phyloP scores from a whole-genome alignment of 2,113 vertebrate genomes.

The human region DNA sequence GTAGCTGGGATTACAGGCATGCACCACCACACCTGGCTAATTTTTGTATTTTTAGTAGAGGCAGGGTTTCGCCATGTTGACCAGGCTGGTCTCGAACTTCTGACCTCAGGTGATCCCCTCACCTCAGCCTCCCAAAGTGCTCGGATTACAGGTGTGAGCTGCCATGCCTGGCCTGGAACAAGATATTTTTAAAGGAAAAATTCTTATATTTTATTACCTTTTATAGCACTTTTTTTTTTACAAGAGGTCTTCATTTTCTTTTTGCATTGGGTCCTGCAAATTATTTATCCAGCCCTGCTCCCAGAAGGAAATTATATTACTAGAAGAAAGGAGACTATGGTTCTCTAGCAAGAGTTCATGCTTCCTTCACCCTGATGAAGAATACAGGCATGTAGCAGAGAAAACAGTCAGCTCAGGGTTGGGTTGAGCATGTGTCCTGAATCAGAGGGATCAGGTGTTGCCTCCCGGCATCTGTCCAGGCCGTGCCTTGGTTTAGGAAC shows the following conservation, averaged over 20 bases:
- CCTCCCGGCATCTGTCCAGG: accelerated
- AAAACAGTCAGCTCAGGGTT: background rate
- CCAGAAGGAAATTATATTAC: background rate
- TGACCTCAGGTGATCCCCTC: too few species aligned
- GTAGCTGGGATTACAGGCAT: too few species aligned
- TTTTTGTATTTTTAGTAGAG: too few species aligned
- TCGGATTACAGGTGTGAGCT: too few species aligned
- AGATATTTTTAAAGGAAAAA: background rate
- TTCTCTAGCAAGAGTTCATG: background rate
- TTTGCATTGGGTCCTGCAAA: background rate
- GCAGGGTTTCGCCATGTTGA: too few species aligned
- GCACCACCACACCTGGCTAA: too few species aligned
- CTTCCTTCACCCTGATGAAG: background rate
- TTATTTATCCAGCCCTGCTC: background rate
- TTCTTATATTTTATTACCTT: background rate
- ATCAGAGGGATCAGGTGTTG: accelerated
- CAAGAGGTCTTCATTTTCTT: background rate
- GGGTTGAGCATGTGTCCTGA: accelerated
- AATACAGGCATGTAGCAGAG: background rate
- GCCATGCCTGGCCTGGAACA: background rate
- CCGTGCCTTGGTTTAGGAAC: too few species aligned
- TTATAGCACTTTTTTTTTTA: background rate
- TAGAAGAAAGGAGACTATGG: background rate
- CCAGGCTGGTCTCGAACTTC: too few species aligned
- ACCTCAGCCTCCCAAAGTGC: too few species aligned